phyloP scores from a whole-genome alignment of 1,140 invertebrate species.

The Macrosteles quadrilineatus region DNA sequence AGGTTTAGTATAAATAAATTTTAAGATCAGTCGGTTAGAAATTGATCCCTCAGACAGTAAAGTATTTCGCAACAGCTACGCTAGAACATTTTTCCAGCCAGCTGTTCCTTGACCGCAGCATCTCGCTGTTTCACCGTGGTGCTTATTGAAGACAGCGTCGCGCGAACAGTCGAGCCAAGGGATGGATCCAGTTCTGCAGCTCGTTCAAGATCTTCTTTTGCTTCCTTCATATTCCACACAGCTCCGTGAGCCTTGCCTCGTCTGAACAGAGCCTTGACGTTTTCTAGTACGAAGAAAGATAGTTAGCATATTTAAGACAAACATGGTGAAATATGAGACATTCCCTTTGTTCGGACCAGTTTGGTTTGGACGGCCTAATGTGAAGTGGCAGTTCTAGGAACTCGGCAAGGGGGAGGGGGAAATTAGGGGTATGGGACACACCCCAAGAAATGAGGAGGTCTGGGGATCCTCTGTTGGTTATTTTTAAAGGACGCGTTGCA shows the following conservation, averaged over 20 bases:
- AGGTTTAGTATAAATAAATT: too few relatives aligned
- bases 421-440: too few relatives aligned
- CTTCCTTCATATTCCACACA: slow-evolving; percentile 85
- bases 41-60: not conserved
- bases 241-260: slow-evolving; percentile 86
- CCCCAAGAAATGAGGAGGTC: too few relatives aligned
- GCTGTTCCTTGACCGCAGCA: slow-evolving; percentile 65
- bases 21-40: too few relatives aligned
- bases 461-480: too few relatives aligned
- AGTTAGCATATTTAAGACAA: too few relatives aligned
- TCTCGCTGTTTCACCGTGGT: slow-evolving; percentile 66
- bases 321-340: too few relatives aligned
- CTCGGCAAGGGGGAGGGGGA: too few relatives aligned
- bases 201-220: slow-evolving; percentile 72
- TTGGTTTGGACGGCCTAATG: too few relatives aligned
- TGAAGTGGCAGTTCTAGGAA: too few relatives aligned
- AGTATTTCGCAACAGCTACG: not conserved
- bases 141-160: slow-evolving; percentile 72
- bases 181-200: slow-evolving; percentile 67
- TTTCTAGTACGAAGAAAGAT: slow-evolving; percentile 68
- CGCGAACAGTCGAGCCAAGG: slow-evolving; percentile 62
- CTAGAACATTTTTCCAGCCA: slow-evolving; percentile 54
- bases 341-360: too few relatives aligned
- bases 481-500: too few relatives aligned
- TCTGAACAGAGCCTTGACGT: slow-evolving; percentile 89